Evolutionary conservation across 2,888 invertebrate species (phyloP).

Genomic region (Stenurella melanura): DNA sequence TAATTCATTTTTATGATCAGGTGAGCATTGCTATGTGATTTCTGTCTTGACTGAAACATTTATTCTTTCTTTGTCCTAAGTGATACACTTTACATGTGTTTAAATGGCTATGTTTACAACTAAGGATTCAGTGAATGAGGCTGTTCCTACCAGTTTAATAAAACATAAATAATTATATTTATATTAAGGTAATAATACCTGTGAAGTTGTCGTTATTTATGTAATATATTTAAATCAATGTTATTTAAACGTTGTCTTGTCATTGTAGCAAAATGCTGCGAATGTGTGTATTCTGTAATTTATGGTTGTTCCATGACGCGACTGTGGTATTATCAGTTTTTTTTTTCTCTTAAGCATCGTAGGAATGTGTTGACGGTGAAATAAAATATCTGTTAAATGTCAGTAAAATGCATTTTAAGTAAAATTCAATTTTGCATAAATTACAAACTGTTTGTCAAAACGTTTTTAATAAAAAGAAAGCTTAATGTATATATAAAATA

Average conservation of each 20-base stretch:
- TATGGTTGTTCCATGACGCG: too few species aligned
- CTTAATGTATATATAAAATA: too few species aligned
- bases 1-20: constrained; percentile 42
- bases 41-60: constrained; percentile 44
- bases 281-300: too few species aligned
- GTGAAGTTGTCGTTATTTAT: background rate
- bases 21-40: constrained; percentile 40
- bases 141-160: background rate
- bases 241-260: background rate
- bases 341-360: too few species aligned
- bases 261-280: background rate
- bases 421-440: too few species aligned
- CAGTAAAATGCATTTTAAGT: too few species aligned
- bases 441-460: too few species aligned
- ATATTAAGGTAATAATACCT: background rate
- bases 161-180: background rate
- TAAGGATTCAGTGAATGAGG: background rate
- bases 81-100: background rate
- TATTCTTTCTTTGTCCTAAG: constrained; percentile 38
- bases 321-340: too few species aligned
- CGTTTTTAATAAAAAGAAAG: too few species aligned
- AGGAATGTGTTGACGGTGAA: too few species aligned
- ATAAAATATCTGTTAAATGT: too few species aligned
- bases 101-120: background rate
- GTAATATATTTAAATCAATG: background rate